Percentiles rank a stretch among this genome's conserved stretches.
These are phyloP conservation scores for Alloscopus bannaensis DNA, from an alignment of 2,888 invertebrate genomes.

Conservation along the genomic window DNA sequence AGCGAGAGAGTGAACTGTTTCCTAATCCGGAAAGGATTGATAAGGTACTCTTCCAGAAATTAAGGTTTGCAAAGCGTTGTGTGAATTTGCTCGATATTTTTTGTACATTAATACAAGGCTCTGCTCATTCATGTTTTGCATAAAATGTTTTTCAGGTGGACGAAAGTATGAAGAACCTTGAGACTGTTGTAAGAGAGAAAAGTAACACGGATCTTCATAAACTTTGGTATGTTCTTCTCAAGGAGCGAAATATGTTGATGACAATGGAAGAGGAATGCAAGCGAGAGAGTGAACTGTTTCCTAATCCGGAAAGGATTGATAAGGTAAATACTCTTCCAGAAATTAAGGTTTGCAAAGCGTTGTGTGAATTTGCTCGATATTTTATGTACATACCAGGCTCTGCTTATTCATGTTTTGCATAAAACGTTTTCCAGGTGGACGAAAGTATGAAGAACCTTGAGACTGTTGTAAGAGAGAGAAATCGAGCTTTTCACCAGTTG, in stretches of 20 bases:
- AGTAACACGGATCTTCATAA: slow-evolving; percentile 97
- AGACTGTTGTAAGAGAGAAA: slow-evolving; percentile 93
- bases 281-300: slow-evolving; percentile 82
- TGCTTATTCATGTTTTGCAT: neutral
- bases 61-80: too few species aligned
- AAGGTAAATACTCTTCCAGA: too few species aligned
- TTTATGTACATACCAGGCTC: neutral
- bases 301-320: slow-evolving; percentile 94
- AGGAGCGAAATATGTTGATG: slow-evolving; percentile 97
- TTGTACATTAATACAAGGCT: too few species aligned
- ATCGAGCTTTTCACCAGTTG: slow-evolving; percentile 89
- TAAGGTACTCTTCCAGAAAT: slow-evolving; percentile 82
- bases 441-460: slow-evolving; percentile 97
- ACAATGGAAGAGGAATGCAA: slow-evolving; percentile 95
- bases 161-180: slow-evolving; percentile 95
- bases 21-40: slow-evolving; percentile 95
- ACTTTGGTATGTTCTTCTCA: slow-evolving; percentile 93
- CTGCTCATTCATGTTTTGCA: too few species aligned
- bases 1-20: slow-evolving; percentile 82
- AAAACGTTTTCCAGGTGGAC: slow-evolving; percentile 84
- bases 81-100: too few species aligned
- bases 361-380: too few species aligned
- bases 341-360: too few species aligned
- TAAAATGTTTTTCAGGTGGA: slow-evolving; percentile 81
- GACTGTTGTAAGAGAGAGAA: slow-evolving; percentile 92